Base-by-base conservation (phyloP, 2,888 invertebrate genomes). In the Elegia similella region DNA sequence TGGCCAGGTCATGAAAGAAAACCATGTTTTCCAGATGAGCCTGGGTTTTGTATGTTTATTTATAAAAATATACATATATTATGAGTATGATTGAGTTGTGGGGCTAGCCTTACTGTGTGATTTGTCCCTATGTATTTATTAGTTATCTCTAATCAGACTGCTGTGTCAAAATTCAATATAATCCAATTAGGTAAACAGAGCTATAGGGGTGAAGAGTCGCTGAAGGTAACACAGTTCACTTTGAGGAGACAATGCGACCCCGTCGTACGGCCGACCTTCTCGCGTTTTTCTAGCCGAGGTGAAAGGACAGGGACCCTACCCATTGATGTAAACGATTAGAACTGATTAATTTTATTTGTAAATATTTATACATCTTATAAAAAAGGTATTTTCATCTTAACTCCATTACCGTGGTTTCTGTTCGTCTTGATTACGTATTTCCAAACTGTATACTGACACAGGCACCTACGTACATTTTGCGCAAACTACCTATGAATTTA, bases 191-290 rank as follows among this genome's bases (percentile, higher is more conserved):
- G 52, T 42, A 52, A 52, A 52, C 52, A 52, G n/a, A 52, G 17
- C 42, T 16, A 32, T 12, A 16, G 23, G 34, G 58, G 55, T 58
- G 55, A 58, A 58, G 43, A 57, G 34, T 38, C 57, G 47, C 13
- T 50, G 42, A 44, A 32, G 48, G 48, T 55, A 55, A 42, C 48
- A 63, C 61, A 58, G 59, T 38, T 78, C 72, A 76, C 76, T 73
- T 74, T 75, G 73, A 68, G 54, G 63, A 75, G 77, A 75, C 78
- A 75, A 70, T 68, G 71, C 66, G 48, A 34, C 43, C 42, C 13
- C 42, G 38, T n/a, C 17, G 38, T 34, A 52, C 15, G 52, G 56
- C 15, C 48, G 58, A 57, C 59, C 59, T 52, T 42, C 38, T 8
- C 32, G 30, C 46, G 46, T 56, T 53, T 59, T 42, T 34, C 15